These are phyloP conservation scores for Corvus cornix DNA, from an alignment of 2,113 vertebrate genomes.

Conservation along the genomic window DNA sequence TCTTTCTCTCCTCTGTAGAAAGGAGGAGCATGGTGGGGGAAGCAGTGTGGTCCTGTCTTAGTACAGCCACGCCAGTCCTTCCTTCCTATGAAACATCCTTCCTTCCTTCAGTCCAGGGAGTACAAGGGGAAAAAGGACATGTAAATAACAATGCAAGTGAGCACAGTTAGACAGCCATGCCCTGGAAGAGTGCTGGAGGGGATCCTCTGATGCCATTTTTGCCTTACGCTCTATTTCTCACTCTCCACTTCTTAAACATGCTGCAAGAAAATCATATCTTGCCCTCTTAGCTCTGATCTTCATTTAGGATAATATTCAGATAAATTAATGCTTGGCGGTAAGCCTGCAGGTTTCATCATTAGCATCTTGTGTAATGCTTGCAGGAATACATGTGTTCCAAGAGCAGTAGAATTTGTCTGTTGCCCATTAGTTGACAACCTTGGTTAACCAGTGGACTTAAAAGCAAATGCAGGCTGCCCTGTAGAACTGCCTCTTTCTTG, in stretches of 20 bases:
- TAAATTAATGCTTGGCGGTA: neutral
- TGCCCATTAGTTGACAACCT: rapidly evolving
- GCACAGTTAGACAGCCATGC: neutral
- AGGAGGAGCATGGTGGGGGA: neutral
- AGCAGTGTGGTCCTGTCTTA: neutral
- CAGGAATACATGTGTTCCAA: neutral
- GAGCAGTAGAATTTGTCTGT: neutral
- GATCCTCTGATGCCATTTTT: neutral
- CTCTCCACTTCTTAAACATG: neutral
- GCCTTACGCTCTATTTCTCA: neutral
- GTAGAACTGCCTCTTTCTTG: neutral
- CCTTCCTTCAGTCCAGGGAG: neutral
- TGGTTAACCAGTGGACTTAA: neutral
- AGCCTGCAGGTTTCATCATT: neutral
- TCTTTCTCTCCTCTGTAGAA: neutral
- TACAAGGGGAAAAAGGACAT: neutral
- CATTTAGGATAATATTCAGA: neutral
- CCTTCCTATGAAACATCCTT: constrained; percentile 42
- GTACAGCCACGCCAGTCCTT: neutral
- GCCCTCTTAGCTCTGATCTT: neutral
- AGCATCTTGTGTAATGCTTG: neutral
- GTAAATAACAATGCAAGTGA: neutral
- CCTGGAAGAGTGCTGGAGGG: neutral
- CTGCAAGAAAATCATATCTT: neutral
- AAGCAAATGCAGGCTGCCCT: neutral